A percentile compares a stretch with the other conserved stretches of the same genome.
Evolutionary conservation across 1,140 invertebrate species (phyloP).

Genomic region (Glomeris maerens): DNA sequence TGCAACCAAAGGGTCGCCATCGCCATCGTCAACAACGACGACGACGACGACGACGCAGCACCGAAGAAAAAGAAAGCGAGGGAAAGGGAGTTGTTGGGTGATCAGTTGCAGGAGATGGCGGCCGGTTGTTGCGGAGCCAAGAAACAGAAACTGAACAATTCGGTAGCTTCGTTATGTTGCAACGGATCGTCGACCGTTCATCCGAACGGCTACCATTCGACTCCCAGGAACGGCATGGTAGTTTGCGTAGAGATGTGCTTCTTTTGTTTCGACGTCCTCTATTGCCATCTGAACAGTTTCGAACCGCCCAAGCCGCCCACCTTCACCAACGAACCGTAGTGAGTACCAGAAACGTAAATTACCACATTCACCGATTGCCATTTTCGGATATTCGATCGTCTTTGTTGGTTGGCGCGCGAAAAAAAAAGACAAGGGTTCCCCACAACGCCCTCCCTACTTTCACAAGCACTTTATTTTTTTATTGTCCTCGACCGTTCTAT

Average conservation of each 20-base stretch:
- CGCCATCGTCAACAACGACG: too few species aligned
- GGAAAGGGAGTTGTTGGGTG: too few species aligned
- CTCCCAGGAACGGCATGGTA: constrained; percentile 46
- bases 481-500: background rate
- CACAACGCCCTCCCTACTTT: too few species aligned
- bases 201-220: constrained; percentile 41
- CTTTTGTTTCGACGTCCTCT: constrained; percentile 95
- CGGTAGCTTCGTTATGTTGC: constrained; percentile 33
- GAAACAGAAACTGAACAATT: constrained; percentile 73
- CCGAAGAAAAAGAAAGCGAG: constrained; percentile 4
- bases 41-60: constrained; percentile 4
- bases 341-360: constrained; percentile 37
- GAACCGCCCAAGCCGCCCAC: constrained; percentile 74
- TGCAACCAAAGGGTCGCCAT: too few species aligned
- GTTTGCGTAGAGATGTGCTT: constrained; percentile 91
- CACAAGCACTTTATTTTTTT: too few species aligned
- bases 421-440: too few species aligned
- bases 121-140: constrained; percentile 74
- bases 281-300: constrained; percentile 79
- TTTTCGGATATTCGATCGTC: too few species aligned
- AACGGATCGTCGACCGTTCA: constrained; percentile 35
- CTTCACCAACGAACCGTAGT: constrained; percentile 91
- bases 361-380: background rate
- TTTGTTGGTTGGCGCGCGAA: too few species aligned
- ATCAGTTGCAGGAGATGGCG: constrained; percentile 49